Evolutionary conservation across 2,888 invertebrate genomes (phyloP).

Genomic region (Cyclophora punctaria): DNA sequence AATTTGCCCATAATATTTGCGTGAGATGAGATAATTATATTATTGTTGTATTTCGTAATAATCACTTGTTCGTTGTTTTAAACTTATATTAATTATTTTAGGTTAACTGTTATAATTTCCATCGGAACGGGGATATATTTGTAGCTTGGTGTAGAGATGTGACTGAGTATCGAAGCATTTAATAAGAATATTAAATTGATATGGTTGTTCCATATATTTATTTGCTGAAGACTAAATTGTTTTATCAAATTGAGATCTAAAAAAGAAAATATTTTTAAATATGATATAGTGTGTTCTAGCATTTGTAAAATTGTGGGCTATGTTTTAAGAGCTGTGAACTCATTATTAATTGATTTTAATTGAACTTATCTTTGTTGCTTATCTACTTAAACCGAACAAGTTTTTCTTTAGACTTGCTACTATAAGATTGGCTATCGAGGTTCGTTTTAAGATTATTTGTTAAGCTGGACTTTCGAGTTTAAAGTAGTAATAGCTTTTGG

Average conservation of each 20-base stretch:
- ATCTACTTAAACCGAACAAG: constrained; percentile 22
- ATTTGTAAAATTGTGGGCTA: no score
- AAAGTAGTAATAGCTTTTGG: no score
- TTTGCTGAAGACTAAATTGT: neutral
- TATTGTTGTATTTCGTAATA: constrained; percentile 12
- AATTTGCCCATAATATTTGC: constrained; percentile 4
- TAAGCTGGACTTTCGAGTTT: neutral
- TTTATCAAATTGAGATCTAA: neutral
- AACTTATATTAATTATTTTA: neutral
- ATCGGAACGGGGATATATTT: no score
- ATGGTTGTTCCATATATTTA: constrained; percentile 1
- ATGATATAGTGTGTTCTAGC: neutral
- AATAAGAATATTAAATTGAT: no score
- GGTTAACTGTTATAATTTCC: neutral
- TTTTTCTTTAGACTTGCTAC: constrained; percentile 15
- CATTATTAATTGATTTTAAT: neutral
- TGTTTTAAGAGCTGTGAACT: no score
- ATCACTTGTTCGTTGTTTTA: constrained; percentile 8
- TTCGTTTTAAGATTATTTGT: constrained; percentile 12
- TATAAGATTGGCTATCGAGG: constrained; percentile 2
- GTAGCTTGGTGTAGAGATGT: no score
- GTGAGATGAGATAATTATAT: constrained; percentile 6
- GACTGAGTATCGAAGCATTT: no score
- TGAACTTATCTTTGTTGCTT: neutral
- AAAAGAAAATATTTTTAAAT: neutral